Conservation (phyloP, 2,888 invertebrate species). For the Osedax frankpressi region DNA sequence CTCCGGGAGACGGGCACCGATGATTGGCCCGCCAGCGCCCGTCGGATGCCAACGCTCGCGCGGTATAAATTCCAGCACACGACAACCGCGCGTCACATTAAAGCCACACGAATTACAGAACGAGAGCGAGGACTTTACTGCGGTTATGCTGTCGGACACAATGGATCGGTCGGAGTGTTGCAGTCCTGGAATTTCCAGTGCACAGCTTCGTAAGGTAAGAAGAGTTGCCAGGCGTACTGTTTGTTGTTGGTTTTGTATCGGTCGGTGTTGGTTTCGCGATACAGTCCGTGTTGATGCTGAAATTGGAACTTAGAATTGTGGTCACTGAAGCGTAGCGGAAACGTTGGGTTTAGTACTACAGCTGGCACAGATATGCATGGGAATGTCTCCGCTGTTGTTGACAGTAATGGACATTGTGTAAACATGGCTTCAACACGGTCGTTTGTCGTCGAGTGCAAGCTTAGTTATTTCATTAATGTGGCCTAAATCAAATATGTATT, state of each 20-base stretch:
- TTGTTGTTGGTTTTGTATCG: background rate
- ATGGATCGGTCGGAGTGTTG: slow-evolving; percentile 9
- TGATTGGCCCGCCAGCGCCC: background rate
- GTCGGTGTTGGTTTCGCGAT: background rate
- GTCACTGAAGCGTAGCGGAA: background rate
- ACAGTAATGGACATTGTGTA: background rate
- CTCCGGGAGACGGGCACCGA: background rate
- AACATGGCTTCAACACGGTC: background rate
- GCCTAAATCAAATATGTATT: background rate
- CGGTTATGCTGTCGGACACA: background rate
- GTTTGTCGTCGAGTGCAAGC: background rate
- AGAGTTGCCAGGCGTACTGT: background rate
- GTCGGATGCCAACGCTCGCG: background rate
- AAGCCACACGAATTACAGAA: slow-evolving; percentile 2
- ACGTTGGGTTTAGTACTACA: background rate
- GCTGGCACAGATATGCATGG: background rate
- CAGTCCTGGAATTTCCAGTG: slow-evolving; percentile 8
- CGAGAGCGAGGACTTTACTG: slow-evolving; percentile 2
- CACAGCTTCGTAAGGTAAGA: slow-evolving; percentile 4
- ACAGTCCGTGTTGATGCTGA: background rate
- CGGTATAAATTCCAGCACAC: slow-evolving; percentile 10
- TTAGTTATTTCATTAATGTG: background rate
- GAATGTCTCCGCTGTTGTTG: background rate
- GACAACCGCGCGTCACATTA: slow-evolving; percentile 3
- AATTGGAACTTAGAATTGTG: background rate